Conservation (phyloP, 2,888 invertebrate genomes). For the Caenorhabditis sinica region DNA sequence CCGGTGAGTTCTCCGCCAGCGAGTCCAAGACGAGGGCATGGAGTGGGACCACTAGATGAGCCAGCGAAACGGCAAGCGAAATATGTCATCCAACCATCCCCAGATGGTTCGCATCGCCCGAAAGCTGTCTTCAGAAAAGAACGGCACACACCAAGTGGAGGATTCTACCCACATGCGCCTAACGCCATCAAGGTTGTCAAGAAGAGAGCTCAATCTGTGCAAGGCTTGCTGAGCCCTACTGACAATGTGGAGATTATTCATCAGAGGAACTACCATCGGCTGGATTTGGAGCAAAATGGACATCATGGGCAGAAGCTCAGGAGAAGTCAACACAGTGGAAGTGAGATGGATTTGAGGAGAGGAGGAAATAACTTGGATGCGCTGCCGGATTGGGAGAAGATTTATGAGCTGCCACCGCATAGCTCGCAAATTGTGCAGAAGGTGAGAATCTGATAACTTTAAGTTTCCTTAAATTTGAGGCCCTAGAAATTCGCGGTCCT, state of each 20-base stretch:
- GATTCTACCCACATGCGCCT: conserved; percentile 83
- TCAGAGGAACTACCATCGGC: conserved; percentile 76
- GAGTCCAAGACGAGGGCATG: conserved; percentile 75
- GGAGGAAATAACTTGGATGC: conserved; percentile 30
- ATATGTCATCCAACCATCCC: conserved; percentile 77
- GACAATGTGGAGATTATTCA: conserved; percentile 73
- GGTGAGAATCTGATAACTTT: too few relatives aligned
- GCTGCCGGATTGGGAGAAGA: conserved; percentile 82
- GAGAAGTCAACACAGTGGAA: conserved; percentile 47
- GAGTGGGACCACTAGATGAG: conserved; percentile 79
- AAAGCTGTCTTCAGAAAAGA: conserved; percentile 79
- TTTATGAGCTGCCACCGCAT: conserved; percentile 83
- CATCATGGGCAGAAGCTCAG: conserved; percentile 41
- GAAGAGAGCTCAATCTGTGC: conserved; percentile 69
- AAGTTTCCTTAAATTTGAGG: background rate
- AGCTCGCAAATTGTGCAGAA: conserved; percentile 80
- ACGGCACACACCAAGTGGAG: conserved; percentile 79
- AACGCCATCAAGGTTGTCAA: conserved; percentile 80
- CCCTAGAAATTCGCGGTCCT: too few relatives aligned
- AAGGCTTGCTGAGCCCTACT: conserved; percentile 62
- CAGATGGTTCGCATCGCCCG: conserved; percentile 83
- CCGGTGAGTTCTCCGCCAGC: conserved; percentile 81
- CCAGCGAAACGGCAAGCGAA: conserved; percentile 79
- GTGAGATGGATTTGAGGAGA: conserved; percentile 61
- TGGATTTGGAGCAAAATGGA: conserved; percentile 64